A percentile compares a stretch with the other conserved stretches of the same genome.
Conservation (phyloP, 2,113 vertebrate species). For the Catharus fuscescens region DNA sequence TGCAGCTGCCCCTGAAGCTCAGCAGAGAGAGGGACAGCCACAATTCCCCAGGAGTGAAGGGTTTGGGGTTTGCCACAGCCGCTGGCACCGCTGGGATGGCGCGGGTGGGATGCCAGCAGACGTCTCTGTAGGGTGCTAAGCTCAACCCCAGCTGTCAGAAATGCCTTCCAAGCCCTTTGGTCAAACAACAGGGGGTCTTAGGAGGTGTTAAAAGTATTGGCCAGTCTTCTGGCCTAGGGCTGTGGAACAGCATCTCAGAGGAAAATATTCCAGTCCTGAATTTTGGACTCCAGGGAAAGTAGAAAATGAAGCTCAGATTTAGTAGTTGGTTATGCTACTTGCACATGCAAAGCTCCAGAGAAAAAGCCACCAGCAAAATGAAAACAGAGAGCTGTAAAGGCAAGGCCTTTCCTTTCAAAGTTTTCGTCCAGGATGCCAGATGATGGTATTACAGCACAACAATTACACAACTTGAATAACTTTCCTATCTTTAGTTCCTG, state of each 20-base stretch:
- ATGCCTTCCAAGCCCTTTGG: slow-evolving; percentile 1
- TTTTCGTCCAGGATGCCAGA: not conserved
- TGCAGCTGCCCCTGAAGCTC: not conserved
- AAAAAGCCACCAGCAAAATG: not conserved
- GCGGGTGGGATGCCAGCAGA: accelerated
- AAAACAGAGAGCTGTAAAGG: not conserved
- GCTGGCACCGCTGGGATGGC: accelerated
- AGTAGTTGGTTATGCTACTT: not conserved
- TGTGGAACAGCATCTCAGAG: not conserved
- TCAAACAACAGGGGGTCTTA: not conserved
- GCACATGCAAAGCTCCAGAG: not conserved
- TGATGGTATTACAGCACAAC: not conserved
- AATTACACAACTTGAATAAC: not conserved
- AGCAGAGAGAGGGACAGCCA: not conserved
- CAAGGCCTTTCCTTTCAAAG: not conserved
- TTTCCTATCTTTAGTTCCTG: not conserved
- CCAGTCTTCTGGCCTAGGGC: not conserved
- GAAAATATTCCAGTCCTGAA: not conserved
- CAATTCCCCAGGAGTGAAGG: not conserved
- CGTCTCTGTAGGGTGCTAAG: not conserved
- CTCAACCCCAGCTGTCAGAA: not conserved
- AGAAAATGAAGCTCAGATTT: not conserved
- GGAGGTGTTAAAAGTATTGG: not conserved
- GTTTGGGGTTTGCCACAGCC: not conserved
- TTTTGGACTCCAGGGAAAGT: not conserved